These are phyloP conservation scores for Phania funesta DNA, from an alignment of 2,888 invertebrate species.

Conservation along the genomic window DNA sequence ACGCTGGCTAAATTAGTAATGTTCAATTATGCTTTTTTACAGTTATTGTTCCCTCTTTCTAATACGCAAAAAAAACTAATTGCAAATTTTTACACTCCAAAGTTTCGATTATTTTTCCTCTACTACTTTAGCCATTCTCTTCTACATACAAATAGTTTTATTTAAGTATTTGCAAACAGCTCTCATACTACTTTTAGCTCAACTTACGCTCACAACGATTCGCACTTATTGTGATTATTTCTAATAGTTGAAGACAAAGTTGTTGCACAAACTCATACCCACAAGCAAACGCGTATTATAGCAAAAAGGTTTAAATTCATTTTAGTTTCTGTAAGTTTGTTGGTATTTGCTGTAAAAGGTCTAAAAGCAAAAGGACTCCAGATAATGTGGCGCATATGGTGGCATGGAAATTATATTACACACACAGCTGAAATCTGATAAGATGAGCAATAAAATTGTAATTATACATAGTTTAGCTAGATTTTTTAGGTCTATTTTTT, in stretches of 20 bases:
- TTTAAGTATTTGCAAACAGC: conserved; percentile 1
- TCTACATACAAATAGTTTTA: conserved; percentile 34
- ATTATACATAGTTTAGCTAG: conserved; percentile 62
- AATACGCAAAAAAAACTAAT: conserved; percentile 56
- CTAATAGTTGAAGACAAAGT: conserved; percentile 62
- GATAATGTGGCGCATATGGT: conserved; percentile 66
- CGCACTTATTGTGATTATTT: conserved; percentile 37
- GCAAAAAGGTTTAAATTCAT: too few species aligned
- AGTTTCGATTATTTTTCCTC: conserved; percentile 25
- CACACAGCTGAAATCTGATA: conserved; percentile 48
- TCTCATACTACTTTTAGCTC: too few species aligned
- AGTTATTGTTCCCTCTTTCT: too few species aligned
- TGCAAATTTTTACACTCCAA: conserved; percentile 62
- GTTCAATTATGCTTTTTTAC: conserved; percentile 66
- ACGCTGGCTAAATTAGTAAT: conserved; percentile 67
- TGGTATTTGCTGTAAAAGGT: conserved; percentile 31
- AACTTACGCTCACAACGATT: conserved; percentile 10
- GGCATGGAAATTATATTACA: neutral
- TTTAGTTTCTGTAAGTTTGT: neutral
- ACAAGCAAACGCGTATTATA: neutral
- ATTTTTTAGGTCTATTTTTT: conserved; percentile 8
- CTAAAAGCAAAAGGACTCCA: conserved; percentile 62
- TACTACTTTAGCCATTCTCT: conserved; percentile 23
- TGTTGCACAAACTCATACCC: conserved; percentile 43
- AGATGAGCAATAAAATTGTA: conserved; percentile 67